Conservation (phyloP, 2,113 vertebrate species). For the Hassar affinis region DNA sequence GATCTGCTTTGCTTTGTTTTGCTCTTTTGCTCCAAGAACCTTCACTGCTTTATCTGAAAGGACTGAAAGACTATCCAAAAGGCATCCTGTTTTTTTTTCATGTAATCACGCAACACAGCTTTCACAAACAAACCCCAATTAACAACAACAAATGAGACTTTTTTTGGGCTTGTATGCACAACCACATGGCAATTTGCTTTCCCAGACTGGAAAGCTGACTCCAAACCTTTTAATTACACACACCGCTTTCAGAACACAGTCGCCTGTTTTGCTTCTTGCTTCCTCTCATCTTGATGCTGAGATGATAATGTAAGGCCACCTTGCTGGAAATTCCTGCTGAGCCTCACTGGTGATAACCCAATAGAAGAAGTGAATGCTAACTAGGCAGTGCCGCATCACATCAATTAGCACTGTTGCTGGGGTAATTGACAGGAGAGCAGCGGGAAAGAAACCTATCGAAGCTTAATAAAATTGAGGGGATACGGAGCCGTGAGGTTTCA, state of each 20-base stretch:
- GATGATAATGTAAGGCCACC: constrained; percentile 40
- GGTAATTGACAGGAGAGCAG: constrained; percentile 53
- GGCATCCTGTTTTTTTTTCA: neutral
- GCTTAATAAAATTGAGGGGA: constrained; percentile 4
- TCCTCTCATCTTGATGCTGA: constrained; percentile 24
- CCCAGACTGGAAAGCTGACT: neutral
- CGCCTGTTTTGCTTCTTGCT: neutral
- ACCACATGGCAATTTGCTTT: neutral
- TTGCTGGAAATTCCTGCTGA: constrained; percentile 41
- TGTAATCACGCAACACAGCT: neutral
- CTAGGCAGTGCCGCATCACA: constrained; percentile 42
- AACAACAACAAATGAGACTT: neutral
- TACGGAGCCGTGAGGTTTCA: neutral
- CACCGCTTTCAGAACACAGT: neutral
- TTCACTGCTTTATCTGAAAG: neutral
- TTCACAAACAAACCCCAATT: neutral
- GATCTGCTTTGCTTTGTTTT: neutral
- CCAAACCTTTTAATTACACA: neutral
- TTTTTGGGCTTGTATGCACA: neutral
- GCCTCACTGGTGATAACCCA: constrained; percentile 34
- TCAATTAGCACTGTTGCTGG: constrained; percentile 52
- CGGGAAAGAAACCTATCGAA: constrained; percentile 26
- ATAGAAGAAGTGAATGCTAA: constrained; percentile 43
- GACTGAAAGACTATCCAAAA: no score
- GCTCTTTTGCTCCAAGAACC: neutral